Percentiles rank a stretch among this genome's conserved stretches.
phyloP scores from a whole-genome alignment of 2,113 vertebrate species.

The Hucho hucho region DNA sequence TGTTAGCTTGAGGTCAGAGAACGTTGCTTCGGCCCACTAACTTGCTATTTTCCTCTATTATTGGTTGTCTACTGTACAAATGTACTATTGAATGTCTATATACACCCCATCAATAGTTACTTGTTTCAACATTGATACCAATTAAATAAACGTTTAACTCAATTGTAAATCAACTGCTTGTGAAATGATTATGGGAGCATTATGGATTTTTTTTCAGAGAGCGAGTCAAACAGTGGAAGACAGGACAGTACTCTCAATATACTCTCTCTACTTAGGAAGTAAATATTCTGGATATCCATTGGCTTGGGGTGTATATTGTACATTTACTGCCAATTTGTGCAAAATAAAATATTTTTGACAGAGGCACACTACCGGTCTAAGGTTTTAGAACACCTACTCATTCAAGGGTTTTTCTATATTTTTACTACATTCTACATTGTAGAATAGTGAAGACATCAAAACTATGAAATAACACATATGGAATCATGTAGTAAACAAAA shows the following conservation, averaged over 20 bases:
- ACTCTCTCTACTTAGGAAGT: neutral
- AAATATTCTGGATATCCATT: neutral
- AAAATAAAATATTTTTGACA: neutral
- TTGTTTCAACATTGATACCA: neutral
- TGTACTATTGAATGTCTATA: neutral
- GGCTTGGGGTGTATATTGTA: neutral
- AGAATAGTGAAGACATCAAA: too few species aligned
- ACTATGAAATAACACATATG: too few species aligned
- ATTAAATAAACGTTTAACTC: neutral
- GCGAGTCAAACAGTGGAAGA: too few species aligned
- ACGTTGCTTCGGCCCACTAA: neutral
- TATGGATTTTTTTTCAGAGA: too few species aligned
- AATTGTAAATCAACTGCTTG: too few species aligned
- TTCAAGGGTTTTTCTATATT: too few species aligned
- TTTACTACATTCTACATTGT: too few species aligned
- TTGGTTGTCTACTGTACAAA: neutral
- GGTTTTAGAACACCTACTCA: too few species aligned
- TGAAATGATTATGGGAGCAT: too few species aligned
- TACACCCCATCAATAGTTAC: too few species aligned
- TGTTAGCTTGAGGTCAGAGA: constrained; percentile 14
- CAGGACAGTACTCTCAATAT: neutral
- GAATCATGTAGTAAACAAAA: too few species aligned
- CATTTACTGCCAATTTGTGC: neutral
- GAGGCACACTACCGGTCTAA: too few species aligned
- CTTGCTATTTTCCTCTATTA: neutral